Percentiles rank a stretch among this genome's conserved stretches.
Conservation (phyloP, 2,888 invertebrate genomes). For the Microctonus aethiopoides region DNA sequence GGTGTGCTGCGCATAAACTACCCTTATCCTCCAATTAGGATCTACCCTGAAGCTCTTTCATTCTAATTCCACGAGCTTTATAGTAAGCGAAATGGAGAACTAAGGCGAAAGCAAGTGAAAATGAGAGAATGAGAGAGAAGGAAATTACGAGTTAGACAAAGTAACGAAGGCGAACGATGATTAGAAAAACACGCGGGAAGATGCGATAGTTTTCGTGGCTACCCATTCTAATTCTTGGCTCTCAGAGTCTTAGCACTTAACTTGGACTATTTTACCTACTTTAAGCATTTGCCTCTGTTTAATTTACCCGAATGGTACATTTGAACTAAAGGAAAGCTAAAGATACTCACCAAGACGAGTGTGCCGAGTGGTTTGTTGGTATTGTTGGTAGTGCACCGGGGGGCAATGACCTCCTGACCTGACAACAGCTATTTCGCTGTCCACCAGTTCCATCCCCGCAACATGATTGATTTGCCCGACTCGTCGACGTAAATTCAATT, state of each 20-base stretch:
- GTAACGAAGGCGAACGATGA: not conserved
- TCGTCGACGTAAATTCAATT: conserved; percentile 55
- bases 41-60: conserved; percentile 41
- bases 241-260: not conserved
- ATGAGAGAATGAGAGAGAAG: not conserved
- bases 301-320: not conserved
- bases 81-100: conserved; percentile 38
- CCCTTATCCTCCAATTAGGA: conserved; percentile 54
- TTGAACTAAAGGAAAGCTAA: not conserved
- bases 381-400: conserved; percentile 68
- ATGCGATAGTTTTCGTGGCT: not conserved
- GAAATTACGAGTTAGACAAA: not conserved
- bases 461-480: conserved; percentile 52
- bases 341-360: conserved; percentile 61
- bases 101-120: not conserved
- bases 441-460: conserved; percentile 59
- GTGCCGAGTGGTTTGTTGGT: conserved; percentile 52
- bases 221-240: not conserved
- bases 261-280: not conserved
- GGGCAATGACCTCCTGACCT: conserved; percentile 71
- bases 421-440: conserved; percentile 70
- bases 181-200: not conserved
- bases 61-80: conserved; percentile 57
- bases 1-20: conserved; percentile 47
- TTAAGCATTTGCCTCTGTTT: not conserved